Percentiles rank a stretch among this genome's conserved stretches.
Evolutionary conservation across 1,140 invertebrate genomes (phyloP).

Genomic region (Ectropis grisescens): DNA sequence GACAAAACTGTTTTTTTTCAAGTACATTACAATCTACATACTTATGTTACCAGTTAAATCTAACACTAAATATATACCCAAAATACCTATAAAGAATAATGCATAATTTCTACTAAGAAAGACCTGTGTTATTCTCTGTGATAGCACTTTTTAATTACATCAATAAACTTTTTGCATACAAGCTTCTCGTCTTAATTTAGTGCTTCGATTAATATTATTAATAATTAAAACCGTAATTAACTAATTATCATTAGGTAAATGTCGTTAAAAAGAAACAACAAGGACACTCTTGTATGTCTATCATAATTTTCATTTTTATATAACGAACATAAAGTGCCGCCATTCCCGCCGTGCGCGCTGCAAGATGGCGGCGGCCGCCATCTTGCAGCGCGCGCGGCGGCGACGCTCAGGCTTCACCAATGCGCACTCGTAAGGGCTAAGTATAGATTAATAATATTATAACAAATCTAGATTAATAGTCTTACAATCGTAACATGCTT

Average conservation of each 20-base stretch:
- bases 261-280: conserved; percentile 52
- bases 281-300: conserved; percentile 67
- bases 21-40: conserved; percentile 68
- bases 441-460: conserved; percentile 47
- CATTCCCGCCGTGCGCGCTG: conserved; percentile 7
- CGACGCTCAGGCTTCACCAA: conserved; percentile 9
- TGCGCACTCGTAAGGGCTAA: conserved; percentile 37
- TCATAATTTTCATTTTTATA: conserved; percentile 72
- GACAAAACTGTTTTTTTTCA: conserved; percentile 65
- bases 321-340: conserved; percentile 55
- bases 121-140: conserved; percentile 55
- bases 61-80: conserved; percentile 69
- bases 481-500: conserved; percentile 60
- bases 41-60: conserved; percentile 66
- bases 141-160: conserved; percentile 62
- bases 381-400: conserved; percentile 4
- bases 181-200: conserved; percentile 62
- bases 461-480: conserved; percentile 66
- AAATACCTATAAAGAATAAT: conserved; percentile 71
- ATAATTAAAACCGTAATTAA: conserved; percentile 72
- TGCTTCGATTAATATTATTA: conserved; percentile 68
- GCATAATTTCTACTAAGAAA: conserved; percentile 66
- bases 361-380: conserved; percentile 3
- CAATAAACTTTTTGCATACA: conserved; percentile 53
- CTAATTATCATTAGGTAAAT: conserved; percentile 71